Base-by-base conservation (phyloP, 2,888 invertebrate genomes). In the Podabrus alpinus region DNA sequence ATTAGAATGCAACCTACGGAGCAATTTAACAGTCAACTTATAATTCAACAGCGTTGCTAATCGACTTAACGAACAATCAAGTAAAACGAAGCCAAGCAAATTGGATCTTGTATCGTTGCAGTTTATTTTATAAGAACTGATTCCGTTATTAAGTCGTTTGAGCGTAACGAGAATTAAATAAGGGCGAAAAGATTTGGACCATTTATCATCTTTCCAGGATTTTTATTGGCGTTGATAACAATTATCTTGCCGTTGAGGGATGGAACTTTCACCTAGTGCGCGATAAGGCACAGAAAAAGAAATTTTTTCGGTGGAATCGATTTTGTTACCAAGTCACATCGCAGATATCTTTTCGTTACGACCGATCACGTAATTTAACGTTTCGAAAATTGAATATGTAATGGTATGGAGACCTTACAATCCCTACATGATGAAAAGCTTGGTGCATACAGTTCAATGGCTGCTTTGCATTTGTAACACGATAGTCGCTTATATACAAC, bases 381-480 rank as follows among this genome's bases (percentile, higher is more conserved):
- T 45, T 45, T 45, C 45, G 45, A 45, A 45, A 45, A 45, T 45
- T 45, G 13, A 45, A 45, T 45, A 45, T 45, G 45, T n/a, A 45
- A 45, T 45, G 45, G 5, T 45, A n/a, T n/a, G 1, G n/a, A 45
- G 45, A n/a, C 45, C 5, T n/a, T n/a, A 45, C 45, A 45, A 45
- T 45, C 45, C 45, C 9, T 9, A 9, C 45, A 45, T n/a, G 45
- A 45, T 45, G 45, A n/a, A 45, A 45, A n/a, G n/a, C 45, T n/a
- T n/a, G 13, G n/a, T n/a, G 45, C 45, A 45, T 45, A 85, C 89
- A 89, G 89, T 64, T 64, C 62, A 64, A 64, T 21, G 62, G 62
- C 62, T 64, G 62, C 62, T 64, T 64, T 64, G 62, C 62, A 64
- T 64, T 64, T 21, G 62, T 64, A 64, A 64, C 21, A 17, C 21